phyloP scores from a whole-genome alignment of 2,888 invertebrate species.

The Dastarcus helophoroides region DNA sequence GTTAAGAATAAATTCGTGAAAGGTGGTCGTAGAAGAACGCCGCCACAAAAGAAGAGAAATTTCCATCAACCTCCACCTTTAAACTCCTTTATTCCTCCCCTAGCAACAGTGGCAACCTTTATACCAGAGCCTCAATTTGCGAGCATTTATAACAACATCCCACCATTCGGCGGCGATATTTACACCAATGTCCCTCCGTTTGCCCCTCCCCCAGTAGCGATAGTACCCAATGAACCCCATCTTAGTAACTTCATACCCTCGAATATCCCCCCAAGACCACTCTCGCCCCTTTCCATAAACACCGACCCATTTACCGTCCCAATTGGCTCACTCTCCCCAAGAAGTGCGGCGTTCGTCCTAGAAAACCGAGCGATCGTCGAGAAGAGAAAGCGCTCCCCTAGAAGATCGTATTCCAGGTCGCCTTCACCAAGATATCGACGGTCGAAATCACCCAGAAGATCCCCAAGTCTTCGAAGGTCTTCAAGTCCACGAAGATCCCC shows the following conservation, averaged over 20 bases:
- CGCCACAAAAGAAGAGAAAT: slow-evolving; percentile 9
- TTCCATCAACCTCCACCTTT: slow-evolving; percentile 6
- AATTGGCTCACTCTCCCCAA: slow-evolving; percentile 34
- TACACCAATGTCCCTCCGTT: slow-evolving; percentile 8
- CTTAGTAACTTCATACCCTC: slow-evolving; percentile 4
- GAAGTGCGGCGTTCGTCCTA: slow-evolving; percentile 36
- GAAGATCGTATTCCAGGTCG: slow-evolving; percentile 35
- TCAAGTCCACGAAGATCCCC: slow-evolving; percentile 20
- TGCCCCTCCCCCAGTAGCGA: not conserved
- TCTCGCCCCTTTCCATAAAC: slow-evolving; percentile 2
- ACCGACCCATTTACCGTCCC: slow-evolving; percentile 24
- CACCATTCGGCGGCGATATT: slow-evolving; percentile 22
- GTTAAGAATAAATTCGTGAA: slow-evolving; percentile 3
- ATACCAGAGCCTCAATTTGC: slow-evolving; percentile 13
- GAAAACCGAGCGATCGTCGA: slow-evolving; percentile 37
- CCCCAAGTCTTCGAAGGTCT: slow-evolving; percentile 17
- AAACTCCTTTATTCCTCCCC: slow-evolving; percentile 8
- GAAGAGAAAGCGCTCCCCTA: slow-evolving; percentile 30
- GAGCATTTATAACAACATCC: slow-evolving; percentile 9
- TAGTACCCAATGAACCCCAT: no score
- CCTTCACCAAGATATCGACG: slow-evolving; percentile 27
- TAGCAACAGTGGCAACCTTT: no score
- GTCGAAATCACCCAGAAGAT: slow-evolving; percentile 23
- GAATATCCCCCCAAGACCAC: slow-evolving; percentile 2
- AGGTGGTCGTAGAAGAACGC: slow-evolving; percentile 6